phyloP scores from a whole-genome alignment of 2,113 vertebrate species.

The Myrmophylax atrothorax region DNA sequence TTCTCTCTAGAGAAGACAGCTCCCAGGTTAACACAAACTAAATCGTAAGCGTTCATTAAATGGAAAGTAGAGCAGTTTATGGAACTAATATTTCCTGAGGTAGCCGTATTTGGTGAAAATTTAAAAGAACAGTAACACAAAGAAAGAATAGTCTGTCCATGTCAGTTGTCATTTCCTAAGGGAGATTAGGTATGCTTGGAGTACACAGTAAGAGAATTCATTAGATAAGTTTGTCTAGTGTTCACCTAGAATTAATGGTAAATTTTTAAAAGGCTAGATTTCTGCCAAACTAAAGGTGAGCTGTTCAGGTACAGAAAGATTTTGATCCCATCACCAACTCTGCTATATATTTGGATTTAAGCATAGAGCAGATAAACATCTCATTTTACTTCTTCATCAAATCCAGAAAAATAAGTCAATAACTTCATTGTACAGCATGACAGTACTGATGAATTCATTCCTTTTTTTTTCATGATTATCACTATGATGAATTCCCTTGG shows the following conservation, averaged over 20 bases:
- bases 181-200: neutral
- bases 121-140: accelerated
- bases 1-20: neutral
- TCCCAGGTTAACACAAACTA: neutral
- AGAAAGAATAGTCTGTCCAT: neutral
- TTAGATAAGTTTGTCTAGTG: neutral
- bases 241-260: neutral
- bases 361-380: neutral
- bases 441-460: neutral
- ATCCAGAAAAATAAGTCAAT: neutral
- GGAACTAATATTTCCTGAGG: neutral
- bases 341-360: neutral
- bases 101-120: neutral
- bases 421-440: neutral
- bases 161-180: neutral
- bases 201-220: neutral
- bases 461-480: neutral
- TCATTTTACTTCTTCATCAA: neutral
- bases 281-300: neutral
- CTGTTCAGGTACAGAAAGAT: neutral
- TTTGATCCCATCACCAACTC: neutral
- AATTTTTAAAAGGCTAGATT: neutral
- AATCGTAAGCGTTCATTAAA: neutral
- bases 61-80: neutral
- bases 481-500: neutral